phyloP scores from a whole-genome alignment of 2,888 invertebrate species.

The Polia nebulosa region DNA sequence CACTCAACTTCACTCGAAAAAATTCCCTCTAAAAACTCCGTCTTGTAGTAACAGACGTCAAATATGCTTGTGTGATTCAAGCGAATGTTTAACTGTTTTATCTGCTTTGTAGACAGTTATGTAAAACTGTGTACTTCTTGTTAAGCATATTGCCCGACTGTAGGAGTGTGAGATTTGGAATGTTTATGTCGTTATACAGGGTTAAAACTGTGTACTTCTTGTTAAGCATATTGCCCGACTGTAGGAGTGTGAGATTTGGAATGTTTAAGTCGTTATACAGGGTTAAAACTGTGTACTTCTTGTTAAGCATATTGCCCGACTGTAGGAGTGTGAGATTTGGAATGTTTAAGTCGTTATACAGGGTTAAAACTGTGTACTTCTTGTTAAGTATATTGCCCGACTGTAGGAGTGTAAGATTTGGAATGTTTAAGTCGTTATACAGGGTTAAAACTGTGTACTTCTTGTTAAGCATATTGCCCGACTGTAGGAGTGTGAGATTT shows the following conservation, averaged over 20 bases:
- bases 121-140: neutral
- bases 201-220: neutral
- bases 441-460: too few relatives aligned
- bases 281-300: neutral
- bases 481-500: too few relatives aligned
- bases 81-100: too few relatives aligned
- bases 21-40: too few relatives aligned
- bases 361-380: neutral
- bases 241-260: neutral
- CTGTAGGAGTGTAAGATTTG: neutral
- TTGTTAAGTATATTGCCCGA: neutral
- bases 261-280: neutral
- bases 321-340: neutral
- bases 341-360: neutral
- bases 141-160: neutral
- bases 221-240: neutral
- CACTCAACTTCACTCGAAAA: too few relatives aligned
- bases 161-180: neutral
- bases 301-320: neutral
- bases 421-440: neutral
- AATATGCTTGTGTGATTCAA: too few relatives aligned
- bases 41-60: too few relatives aligned
- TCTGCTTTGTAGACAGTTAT: too few relatives aligned
- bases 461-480: too few relatives aligned
- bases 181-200: neutral